These are phyloP conservation scores for Hyposmocoma kahamanoa DNA, from an alignment of 1,140 invertebrate genomes.

Conservation along the genomic window DNA sequence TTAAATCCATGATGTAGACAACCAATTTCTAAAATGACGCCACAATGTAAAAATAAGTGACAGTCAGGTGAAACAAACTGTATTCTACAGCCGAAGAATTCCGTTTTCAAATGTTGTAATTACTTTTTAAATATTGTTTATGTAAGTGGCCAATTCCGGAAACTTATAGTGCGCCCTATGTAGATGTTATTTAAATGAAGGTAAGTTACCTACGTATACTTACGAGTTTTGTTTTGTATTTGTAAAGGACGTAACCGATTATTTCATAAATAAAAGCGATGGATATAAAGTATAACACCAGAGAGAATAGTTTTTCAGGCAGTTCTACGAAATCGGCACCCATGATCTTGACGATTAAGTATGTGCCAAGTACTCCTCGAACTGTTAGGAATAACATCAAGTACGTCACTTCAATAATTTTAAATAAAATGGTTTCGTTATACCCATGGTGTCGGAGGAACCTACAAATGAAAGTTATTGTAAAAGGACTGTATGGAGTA, in stretches of 20 bases:
- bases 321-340: constrained; percentile 42
- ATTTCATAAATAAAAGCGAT: constrained; percentile 48
- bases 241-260: constrained; percentile 49
- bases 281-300: constrained; percentile 46
- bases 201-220: constrained; percentile 19
- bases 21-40: too few relatives aligned
- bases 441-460: constrained; percentile 47
- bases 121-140: too few relatives aligned
- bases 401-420: constrained; percentile 43
- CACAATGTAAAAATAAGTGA: too few relatives aligned
- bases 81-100: too few relatives aligned
- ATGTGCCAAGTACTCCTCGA: constrained; percentile 45
- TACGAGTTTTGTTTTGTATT: constrained; percentile 53
- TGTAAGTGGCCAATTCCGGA: too few relatives aligned
- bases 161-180: too few relatives aligned
- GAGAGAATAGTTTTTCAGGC: constrained; percentile 44
- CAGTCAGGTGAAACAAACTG: too few relatives aligned
- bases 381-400: constrained; percentile 38
- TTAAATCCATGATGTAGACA: too few relatives aligned
- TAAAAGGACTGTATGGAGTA: not conserved
- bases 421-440: constrained; percentile 31
- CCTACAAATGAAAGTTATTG: constrained; percentile 28
- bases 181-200: too few relatives aligned
- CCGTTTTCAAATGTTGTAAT: too few relatives aligned
- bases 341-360: constrained; percentile 40